Evolutionary conservation across 2,113 vertebrate species (phyloP), one percentile per base, ranked within the genome.

Genomic region (Thunnus maccoyii): DNA sequence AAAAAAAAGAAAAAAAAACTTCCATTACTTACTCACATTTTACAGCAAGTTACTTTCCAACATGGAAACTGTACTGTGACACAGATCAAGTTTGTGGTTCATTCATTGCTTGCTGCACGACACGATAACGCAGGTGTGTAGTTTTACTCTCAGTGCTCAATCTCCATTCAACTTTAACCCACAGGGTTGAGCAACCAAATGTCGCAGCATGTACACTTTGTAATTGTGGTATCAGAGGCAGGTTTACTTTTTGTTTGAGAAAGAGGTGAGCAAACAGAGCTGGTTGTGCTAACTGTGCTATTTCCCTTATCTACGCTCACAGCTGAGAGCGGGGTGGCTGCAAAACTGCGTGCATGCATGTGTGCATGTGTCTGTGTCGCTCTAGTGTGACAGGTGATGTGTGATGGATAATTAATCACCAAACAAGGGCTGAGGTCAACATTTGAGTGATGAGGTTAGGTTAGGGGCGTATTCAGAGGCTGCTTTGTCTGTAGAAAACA

Each of bases 191-290:
- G 93, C 88, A 93, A 94, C 66, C 78, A 74, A 66, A 70, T 18
- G 69, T 25, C 72, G 85, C 90, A 60, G 87, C 61, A 5, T 73
- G 86, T 88, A 89, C 89, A 90, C 91, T 92, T 91, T 93, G 92
- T 90, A 85, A 91, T 85, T 84, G 83, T 84, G 87, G 74, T 93
- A 92, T 93, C 90, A 88, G 83, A 71, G 80, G 83, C 73, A 78
- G 64, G 61, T 83, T 85, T 78, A 84, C 85, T 86, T 80, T 85
- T 72, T 94, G 91, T 95, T 94, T 95, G 91, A 93, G 83, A 88
- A 89, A 88, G 86, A 88, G 85, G 78, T 90, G 87, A 93, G 87
- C 88, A 95, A 94, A 94, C 74, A 93, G 57, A 22, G 76, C 79
- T 66, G 87, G 80, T 91, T 89, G 63, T 90, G 91, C 92, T 76